Conservation (phyloP, 92 coral and sea anemone genomes). For the Zoanthus sociatus region DNA sequence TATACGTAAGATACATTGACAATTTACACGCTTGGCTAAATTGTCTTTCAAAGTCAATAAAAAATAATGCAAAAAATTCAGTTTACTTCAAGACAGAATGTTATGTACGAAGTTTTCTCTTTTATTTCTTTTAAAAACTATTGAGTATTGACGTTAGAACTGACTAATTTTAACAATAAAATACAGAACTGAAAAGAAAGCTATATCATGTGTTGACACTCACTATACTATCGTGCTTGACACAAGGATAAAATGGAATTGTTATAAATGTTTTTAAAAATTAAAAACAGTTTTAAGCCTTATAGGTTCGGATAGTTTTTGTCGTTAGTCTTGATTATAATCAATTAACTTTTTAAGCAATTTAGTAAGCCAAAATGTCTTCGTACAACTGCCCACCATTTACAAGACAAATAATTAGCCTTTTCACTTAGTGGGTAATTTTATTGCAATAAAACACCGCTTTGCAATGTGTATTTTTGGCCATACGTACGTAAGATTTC, state of each 20-base stretch:
- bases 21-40: no score
- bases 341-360: not conserved
- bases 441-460: conserved; percentile 1
- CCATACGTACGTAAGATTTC: conserved; percentile 11
- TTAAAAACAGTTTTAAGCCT: not conserved
- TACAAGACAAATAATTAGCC: conserved; percentile 10
- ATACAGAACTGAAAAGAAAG: no score
- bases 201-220: not conserved
- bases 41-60: not conserved
- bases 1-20: no score
- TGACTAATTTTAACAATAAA: not conserved
- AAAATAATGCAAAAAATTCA: not conserved
- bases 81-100: not conserved
- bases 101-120: not conserved
- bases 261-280: not conserved
- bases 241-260: not conserved
- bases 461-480: conserved; percentile 1
- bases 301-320: not conserved
- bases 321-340: not conserved
- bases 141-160: not conserved
- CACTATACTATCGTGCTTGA: no score
- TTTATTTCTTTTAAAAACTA: not conserved
- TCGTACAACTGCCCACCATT: not conserved
- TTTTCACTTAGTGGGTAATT: conserved; percentile 26
- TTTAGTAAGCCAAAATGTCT: not conserved